Base-by-base conservation (phyloP, 2,888 invertebrate species). In the Tachina grossa region DNA sequence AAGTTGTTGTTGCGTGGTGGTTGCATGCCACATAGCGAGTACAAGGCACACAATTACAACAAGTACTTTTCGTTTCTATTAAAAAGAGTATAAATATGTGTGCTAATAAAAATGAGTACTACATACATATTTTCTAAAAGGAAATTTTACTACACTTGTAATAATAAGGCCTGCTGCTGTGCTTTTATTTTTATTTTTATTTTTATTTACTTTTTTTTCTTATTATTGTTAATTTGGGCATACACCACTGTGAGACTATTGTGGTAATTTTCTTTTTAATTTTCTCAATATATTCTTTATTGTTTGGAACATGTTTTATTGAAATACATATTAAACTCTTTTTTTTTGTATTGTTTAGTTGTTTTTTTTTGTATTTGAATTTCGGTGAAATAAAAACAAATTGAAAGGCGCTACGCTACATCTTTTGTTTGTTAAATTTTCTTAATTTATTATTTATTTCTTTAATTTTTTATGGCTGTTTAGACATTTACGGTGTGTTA, bases 41-140 rank as follows among this genome's bases (percentile, higher is more conserved):
- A 31, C 59, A 53, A 59, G 41, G 14, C 47, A 10, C 68, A 68
- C 59, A 63, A 45, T 78, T 63, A 79, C 61, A 39, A 53, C 69
- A 79, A 79, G 78, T 55, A 79, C 78, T 71, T 63, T 79, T 71
- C 61, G 71, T 61, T 79, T 61, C 61, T 22, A 59, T 69, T 31
- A 6, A 9, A n/a, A 16, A 14, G 49, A 77, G 59, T 49, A 68
- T 49, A 22, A 16, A 53, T 19, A 9, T 53, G 19, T 53, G 53
- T 65, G 45, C 43, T 11, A 45, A 65, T 16, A 31, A 14, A 16
- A 31, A 57, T 45, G 31, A 65, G 55, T 45, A 63, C 45, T 77
- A 31, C 0, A 4, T 31, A 31, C 4, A 22, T 31, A 57, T 69
- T 14, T 69, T 10, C 13, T 69, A 55, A 43, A 69, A 47, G 19